Conservation (phyloP, 1,140 invertebrate genomes). For the Armadillidium nasatum region DNA sequence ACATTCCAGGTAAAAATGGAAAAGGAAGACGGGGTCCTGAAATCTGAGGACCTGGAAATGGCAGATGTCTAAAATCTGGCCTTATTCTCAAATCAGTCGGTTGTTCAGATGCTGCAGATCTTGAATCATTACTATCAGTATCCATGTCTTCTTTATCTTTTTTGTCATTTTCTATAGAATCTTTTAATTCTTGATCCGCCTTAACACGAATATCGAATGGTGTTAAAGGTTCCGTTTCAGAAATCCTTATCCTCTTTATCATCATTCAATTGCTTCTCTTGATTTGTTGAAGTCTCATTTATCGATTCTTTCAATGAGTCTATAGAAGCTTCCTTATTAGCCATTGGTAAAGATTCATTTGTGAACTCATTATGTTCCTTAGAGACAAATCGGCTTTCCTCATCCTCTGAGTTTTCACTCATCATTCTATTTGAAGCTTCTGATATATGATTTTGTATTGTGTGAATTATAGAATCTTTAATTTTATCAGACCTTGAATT, state of each 20-base stretch:
- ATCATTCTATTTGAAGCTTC: background rate
- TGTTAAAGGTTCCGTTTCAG: slow-evolving; percentile 13
- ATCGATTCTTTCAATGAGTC: background rate
- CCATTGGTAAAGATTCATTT: too few relatives aligned
- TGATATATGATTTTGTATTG: background rate
- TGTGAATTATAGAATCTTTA: background rate
- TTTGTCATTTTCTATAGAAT: slow-evolving; percentile 42
- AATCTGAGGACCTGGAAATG: slow-evolving; percentile 48
- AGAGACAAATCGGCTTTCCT: background rate
- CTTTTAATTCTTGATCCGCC: slow-evolving; percentile 39
- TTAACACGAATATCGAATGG: slow-evolving; percentile 45
- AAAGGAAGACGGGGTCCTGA: slow-evolving; percentile 54
- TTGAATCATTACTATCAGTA: slow-evolving; percentile 35
- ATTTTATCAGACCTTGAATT: background rate
- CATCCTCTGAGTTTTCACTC: background rate
- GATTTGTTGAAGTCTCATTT: background rate
- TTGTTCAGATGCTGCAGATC: slow-evolving; percentile 29
- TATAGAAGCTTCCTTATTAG: background rate
- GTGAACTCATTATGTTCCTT: too few relatives aligned
- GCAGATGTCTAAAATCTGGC: slow-evolving; percentile 36
- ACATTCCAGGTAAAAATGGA: slow-evolving; percentile 46
- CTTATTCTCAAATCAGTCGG: slow-evolving; percentile 40
- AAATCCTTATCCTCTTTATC: slow-evolving; percentile 6
- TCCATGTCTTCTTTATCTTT: slow-evolving; percentile 46
- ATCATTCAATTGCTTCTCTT: background rate